Conservation (phyloP, 2,888 invertebrate species). For the Mystacides longicornis region DNA sequence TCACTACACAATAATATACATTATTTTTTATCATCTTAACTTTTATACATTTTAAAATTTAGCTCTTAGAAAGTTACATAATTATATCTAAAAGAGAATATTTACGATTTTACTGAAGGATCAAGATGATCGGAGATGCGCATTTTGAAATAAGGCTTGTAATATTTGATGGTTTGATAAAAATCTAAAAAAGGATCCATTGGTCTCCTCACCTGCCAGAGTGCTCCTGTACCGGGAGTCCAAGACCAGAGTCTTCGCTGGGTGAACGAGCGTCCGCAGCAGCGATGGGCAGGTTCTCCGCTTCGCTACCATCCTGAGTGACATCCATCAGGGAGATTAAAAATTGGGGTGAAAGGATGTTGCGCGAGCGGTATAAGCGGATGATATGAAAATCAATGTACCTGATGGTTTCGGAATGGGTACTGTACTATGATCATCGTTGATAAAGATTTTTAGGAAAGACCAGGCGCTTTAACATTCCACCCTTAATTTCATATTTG, state of each 20-base stretch:
- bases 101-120: no score
- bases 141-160: no score
- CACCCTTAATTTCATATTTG: no score
- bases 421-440: no score
- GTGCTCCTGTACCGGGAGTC: slow-evolving; percentile 71
- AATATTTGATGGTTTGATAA: no score
- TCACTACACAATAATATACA: not conserved
- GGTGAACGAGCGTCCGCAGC: slow-evolving; percentile 74
- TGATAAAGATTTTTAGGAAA: no score
- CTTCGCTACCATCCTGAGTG: slow-evolving; percentile 18
- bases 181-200: no score
- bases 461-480: no score
- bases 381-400: no score
- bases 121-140: no score
- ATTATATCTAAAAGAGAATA: not conserved
- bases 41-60: not conserved
- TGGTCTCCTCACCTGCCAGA: slow-evolving; percentile 55
- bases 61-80: not conserved
- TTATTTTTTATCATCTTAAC: not conserved
- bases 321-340: not conserved
- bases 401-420: no score
- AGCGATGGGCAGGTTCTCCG: slow-evolving; percentile 31
- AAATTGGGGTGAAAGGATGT: not conserved
- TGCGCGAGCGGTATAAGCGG: not conserved
- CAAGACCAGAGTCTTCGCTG: slow-evolving; percentile 92